Base-by-base conservation (phyloP, 2,888 invertebrate genomes). In the Ormyrus thymus region DNA sequence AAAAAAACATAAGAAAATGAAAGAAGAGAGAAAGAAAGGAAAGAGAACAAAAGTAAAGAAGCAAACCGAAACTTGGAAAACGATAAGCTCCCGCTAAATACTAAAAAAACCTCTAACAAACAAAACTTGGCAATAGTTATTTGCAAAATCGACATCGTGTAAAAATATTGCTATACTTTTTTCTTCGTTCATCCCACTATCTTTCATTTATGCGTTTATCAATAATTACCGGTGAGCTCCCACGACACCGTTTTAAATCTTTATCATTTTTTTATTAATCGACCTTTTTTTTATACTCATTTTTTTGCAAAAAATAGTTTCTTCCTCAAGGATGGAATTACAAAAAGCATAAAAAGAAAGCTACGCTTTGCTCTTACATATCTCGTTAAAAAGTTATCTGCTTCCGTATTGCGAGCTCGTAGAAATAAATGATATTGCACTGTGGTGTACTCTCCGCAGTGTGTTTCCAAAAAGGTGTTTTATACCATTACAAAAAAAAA, bases 131-230 rank as follows among this genome's bases (percentile, higher is more conserved):
- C 62, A 80, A 82, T 81, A 84, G 84, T 77, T 83, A 85, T 82
- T 84, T 81, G 84, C 81, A 85, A 84, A 29, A 83, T 86, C 83
- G 85, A 86, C 84, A 83, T 86, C 82, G 85, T 87, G 87, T 87
- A 87, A 87, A 88, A 87, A 87, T 87, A 88, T 88, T 85, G 83
- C 84, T 86, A 84, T 85, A 81, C 79, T 81, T 84, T 79, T 75
- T 58, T 82, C 79, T 65, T 83, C 72, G 74, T 81, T 77, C 79
- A 82, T 81, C 77, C 75, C 79, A 62, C 65, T 76, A 56, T 72
- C 51, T 62, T 76, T 77, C 68, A 46, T 29, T 50, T 70, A 79
- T 73, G 74, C 62, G 56, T 72, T 65, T 53, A 73, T 73, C 53
- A 51, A 71, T 65, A 69, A 65, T 73, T 69, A 48, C 51, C 75